Conservation (phyloP, 1,140 invertebrate species). For the Sitobion miscanthi region DNA sequence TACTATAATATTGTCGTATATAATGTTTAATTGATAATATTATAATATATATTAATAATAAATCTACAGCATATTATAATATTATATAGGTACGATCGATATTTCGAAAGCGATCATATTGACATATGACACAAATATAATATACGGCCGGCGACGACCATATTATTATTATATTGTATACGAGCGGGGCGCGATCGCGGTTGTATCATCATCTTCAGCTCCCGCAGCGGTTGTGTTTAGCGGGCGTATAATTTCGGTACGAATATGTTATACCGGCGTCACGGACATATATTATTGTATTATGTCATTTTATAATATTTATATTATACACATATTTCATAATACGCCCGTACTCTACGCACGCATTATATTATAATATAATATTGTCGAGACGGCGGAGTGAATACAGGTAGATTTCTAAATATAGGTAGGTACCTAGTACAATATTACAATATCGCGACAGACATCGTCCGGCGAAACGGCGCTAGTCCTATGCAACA, state of each 20-base stretch:
- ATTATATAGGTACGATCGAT: not conserved
- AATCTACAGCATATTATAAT: not conserved
- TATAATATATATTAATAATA: not conserved
- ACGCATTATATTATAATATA: not conserved
- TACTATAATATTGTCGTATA: not conserved
- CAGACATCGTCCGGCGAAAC: not conserved
- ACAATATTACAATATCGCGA: not conserved
- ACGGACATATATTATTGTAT: not conserved
- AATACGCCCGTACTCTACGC: not conserved
- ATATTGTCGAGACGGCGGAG: not conserved
- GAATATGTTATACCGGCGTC: not conserved
- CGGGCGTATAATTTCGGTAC: not conserved
- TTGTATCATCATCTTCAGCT: not conserved
- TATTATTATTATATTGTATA: not conserved
- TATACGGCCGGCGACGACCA: not conserved
- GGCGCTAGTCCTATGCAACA: not conserved
- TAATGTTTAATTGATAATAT: too few relatives aligned
- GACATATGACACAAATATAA: not conserved
- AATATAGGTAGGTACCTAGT: not conserved
- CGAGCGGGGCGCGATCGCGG: not conserved
- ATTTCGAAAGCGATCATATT: not conserved
- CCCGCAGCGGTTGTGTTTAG: not conserved
- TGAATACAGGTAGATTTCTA: not conserved
- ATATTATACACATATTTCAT: not conserved
- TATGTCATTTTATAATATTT: not conserved